A percentile compares a stretch with the other conserved stretches of the same genome.
phyloP scores from a whole-genome alignment of 2,888 invertebrate species.

The Gortyna flavago region DNA sequence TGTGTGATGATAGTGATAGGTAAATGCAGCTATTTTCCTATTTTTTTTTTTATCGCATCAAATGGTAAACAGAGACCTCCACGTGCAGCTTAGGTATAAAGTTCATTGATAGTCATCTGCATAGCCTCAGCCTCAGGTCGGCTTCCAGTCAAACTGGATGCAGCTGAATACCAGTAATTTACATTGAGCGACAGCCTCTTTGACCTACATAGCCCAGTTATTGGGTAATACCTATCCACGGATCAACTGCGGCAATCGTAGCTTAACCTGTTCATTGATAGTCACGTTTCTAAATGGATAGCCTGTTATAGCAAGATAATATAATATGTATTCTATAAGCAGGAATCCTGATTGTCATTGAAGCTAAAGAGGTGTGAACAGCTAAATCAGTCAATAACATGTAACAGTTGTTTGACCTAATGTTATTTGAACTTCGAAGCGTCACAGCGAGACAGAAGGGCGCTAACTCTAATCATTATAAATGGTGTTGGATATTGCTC shows the following conservation, averaged over 20 bases:
- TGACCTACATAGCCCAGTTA: background rate
- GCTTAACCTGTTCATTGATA: background rate
- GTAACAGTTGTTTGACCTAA: slow-evolving; percentile 53
- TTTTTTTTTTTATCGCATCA: no score
- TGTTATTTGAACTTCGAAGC: slow-evolving; percentile 60
- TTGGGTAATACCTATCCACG: background rate
- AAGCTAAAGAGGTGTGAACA: slow-evolving; percentile 17
- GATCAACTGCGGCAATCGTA: background rate
- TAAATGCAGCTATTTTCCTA: background rate
- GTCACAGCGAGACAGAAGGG: slow-evolving; percentile 69
- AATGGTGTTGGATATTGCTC: slow-evolving; percentile 77
- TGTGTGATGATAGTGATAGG: background rate
- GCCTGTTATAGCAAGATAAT: background rate
- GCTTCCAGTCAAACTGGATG: background rate
- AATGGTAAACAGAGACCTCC: background rate
- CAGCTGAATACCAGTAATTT: background rate
- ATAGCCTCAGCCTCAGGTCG: background rate
- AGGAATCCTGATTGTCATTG: background rate
- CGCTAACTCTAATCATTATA: slow-evolving; percentile 76
- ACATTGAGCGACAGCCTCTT: background rate
- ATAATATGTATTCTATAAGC: background rate
- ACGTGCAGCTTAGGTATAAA: background rate
- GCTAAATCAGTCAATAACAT: slow-evolving; percentile 18
- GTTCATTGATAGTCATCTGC: background rate
- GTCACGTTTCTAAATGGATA: background rate